Percentiles rank a stretch among this genome's conserved stretches.
These are phyloP conservation scores for Diuraphis noxia DNA, from an alignment of 1,140 invertebrate genomes.

Conservation along the genomic window DNA sequence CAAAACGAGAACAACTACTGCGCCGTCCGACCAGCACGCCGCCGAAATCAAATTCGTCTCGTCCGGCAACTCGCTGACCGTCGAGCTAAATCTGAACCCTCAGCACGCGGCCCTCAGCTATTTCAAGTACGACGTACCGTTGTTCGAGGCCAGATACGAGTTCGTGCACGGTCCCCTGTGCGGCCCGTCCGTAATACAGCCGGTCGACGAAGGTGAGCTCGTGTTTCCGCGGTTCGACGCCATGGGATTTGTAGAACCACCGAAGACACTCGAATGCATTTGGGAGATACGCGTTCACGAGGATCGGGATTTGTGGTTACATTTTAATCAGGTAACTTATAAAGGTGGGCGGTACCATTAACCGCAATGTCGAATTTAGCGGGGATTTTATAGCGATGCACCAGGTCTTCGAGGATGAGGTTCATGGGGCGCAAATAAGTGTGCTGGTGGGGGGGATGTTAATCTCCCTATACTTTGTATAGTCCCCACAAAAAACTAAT, in stretches of 20 bases:
- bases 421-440: no score
- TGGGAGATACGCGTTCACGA: conserved; percentile 82
- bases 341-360: no score
- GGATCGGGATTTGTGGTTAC: conserved; percentile 80
- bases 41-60: conserved; percentile 67
- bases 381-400: no score
- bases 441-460: no score
- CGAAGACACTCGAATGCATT: conserved; percentile 79
- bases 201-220: conserved; percentile 67
- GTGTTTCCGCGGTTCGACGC: conserved; percentile 58
- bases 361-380: no score
- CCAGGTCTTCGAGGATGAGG: no score
- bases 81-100: conserved; percentile 66
- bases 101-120: conserved; percentile 80
- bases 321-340: conserved; percentile 70
- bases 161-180: conserved; percentile 86
- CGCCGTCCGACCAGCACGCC: conserved; percentile 62
- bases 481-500: no score
- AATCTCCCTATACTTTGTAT: no score
- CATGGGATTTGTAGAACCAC: conserved; percentile 74
- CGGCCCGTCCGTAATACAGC: conserved; percentile 76
- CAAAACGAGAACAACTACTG: conserved; percentile 60
- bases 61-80: conserved; percentile 61
- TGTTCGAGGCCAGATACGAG: conserved; percentile 83
- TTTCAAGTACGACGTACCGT: conserved; percentile 78